Conservation (phyloP, 1,140 invertebrate species). For the Hylyphantes graminicola region DNA sequence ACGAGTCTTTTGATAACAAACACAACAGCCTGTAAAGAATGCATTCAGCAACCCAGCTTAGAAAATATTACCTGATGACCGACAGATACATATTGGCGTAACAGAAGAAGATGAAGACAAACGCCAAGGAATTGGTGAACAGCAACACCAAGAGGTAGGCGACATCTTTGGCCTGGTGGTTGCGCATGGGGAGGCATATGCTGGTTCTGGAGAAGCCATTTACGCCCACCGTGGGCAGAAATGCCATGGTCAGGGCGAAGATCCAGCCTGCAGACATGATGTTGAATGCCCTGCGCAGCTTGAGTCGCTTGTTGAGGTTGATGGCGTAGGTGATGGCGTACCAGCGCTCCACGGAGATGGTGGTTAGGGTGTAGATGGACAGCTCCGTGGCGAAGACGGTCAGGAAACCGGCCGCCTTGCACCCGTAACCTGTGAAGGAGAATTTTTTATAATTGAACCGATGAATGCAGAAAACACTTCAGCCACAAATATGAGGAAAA, state of each 20-base stretch:
- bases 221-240: constrained; percentile 88
- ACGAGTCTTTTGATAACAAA: no score
- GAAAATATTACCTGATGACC: constrained; percentile 76
- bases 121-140: constrained; percentile 91
- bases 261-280: constrained; percentile 94
- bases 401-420: constrained; percentile 86
- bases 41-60: no score
- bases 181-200: constrained; percentile 95
- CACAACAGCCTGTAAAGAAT: no score
- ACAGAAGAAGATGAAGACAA: constrained; percentile 93
- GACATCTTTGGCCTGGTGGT: constrained; percentile 77
- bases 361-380: constrained; percentile 85
- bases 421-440: constrained; percentile 73
- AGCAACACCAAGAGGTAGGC: constrained; percentile 93
- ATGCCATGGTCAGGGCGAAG: constrained; percentile 89
- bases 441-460: background rate
- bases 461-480: no score
- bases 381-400: constrained; percentile 88
- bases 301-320: constrained; percentile 79
- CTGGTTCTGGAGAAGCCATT: constrained; percentile 96
- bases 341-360: constrained; percentile 89
- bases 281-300: constrained; percentile 77
- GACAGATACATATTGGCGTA: constrained; percentile 92
- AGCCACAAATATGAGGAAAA: no score
- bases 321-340: constrained; percentile 88